phyloP scores from a whole-genome alignment of 2,113 vertebrate genomes.

The Theristicus caerulescens region DNA sequence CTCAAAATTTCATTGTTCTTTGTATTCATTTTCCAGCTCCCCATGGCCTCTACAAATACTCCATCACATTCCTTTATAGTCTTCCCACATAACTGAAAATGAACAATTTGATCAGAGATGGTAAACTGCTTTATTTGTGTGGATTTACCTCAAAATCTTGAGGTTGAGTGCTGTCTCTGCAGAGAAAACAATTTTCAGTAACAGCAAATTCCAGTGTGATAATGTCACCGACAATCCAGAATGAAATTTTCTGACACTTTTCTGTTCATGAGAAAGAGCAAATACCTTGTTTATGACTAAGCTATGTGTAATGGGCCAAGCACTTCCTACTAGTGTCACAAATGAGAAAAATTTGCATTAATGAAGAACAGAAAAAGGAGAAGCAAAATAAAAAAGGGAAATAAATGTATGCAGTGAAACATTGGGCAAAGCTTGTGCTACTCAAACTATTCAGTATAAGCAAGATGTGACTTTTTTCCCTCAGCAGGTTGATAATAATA shows the following conservation, averaged over 20 bases:
- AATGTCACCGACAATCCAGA: conserved; percentile 24
- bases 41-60: not conserved
- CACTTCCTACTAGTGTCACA: not conserved
- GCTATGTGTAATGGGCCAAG: conserved; percentile 47
- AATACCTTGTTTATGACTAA: conserved; percentile 53
- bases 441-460: not conserved
- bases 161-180: not conserved
- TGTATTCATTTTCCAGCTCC: not conserved
- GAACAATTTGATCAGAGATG: not conserved
- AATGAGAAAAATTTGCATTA: conserved; percentile 60
- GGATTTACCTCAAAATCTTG: conserved; percentile 15
- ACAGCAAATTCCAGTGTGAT: conserved; percentile 22
- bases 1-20: not conserved
- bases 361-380: conserved; percentile 29
- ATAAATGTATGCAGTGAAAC: not conserved
- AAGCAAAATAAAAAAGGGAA: conserved; percentile 15
- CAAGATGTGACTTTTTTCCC: not conserved
- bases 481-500: conserved; percentile 10
- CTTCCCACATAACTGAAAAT: conserved; percentile 13
- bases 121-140: conserved; percentile 10
- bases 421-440: not conserved
- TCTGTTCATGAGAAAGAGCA: conserved; percentile 29
- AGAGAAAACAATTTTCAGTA: conserved; percentile 37
- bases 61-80: not conserved
- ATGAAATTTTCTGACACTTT: conserved; percentile 9